phyloP scores from a whole-genome alignment of 1,140 invertebrate genomes.

The Metopolophium dirhodum region DNA sequence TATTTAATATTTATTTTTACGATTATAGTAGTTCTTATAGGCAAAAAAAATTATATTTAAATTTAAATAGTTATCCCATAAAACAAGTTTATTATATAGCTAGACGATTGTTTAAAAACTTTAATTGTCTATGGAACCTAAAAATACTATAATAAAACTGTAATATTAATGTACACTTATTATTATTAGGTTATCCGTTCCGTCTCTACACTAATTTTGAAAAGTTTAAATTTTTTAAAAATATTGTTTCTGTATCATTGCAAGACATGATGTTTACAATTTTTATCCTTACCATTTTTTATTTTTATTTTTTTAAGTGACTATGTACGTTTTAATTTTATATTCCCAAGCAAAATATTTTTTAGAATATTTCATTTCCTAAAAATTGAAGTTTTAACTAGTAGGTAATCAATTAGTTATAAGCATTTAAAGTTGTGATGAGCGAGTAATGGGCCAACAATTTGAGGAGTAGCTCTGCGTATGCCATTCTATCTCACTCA shows the following conservation, averaged over 20 bases:
- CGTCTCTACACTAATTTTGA: neutral
- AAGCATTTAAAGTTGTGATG: neutral
- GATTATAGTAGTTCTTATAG: constrained; percentile 5
- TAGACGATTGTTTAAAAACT: neutral
- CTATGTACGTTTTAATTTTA: too few species aligned
- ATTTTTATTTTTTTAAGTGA: too few species aligned
- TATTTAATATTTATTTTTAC: constrained; percentile 2
- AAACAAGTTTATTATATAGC: neutral
- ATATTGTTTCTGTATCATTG: too few species aligned
- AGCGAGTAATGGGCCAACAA: neutral
- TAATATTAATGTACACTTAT: neutral
- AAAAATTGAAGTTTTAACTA: too few species aligned
- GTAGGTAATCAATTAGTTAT: neutral
- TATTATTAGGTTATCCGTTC: neutral
- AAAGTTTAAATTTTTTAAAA: neutral
- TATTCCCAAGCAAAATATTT: too few species aligned
- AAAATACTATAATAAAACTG: neutral
- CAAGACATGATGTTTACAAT: too few species aligned
- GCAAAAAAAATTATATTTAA: neutral
- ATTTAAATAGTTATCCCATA: neutral
- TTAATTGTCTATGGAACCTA: neutral
- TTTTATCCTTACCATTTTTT: too few species aligned
- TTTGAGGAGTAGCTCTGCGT: too few species aligned
- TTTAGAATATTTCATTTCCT: too few species aligned
- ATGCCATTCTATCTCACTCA: neutral